Evolutionary conservation across 2,113 vertebrate species (phyloP).

Genomic region (Rostratula benghalensis): DNA sequence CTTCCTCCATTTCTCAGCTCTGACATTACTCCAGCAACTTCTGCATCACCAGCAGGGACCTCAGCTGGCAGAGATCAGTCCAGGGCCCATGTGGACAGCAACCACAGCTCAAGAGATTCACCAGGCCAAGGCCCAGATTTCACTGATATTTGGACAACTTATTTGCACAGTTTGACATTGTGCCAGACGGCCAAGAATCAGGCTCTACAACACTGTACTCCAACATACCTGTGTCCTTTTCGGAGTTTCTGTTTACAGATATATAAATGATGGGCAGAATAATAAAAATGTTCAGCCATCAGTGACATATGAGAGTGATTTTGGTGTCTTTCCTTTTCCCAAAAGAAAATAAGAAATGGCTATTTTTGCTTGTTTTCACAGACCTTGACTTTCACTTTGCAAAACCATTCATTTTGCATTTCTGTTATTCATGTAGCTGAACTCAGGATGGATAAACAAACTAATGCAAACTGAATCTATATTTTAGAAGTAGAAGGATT

Average conservation of each 20-base stretch:
- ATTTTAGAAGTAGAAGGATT: not conserved
- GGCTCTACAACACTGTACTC: not conserved
- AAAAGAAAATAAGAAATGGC: not conserved
- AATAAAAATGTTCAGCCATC: not conserved
- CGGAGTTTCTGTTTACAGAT: not conserved
- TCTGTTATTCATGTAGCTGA: not conserved
- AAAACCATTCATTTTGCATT: not conserved
- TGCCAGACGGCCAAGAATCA: not conserved
- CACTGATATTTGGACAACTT: not conserved
- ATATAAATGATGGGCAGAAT: not conserved
- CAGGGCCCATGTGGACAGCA: not conserved
- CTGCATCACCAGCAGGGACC: not conserved
- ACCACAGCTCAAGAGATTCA: fast-evolving
- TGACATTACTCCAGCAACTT: not conserved
- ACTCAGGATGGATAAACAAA: not conserved
- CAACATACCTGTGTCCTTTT: not conserved
- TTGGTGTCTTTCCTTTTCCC: not conserved
- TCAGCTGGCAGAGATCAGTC: not conserved
- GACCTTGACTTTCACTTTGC: not conserved
- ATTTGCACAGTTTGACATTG: not conserved
- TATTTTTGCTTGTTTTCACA: not conserved
- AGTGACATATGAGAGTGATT: not conserved
- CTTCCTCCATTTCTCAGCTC: not conserved
- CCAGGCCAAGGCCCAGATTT: not conserved
- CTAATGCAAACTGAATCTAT: not conserved